Conservation (phyloP, 2,113 vertebrate species). For the Phalacrocorax carbo region DNA sequence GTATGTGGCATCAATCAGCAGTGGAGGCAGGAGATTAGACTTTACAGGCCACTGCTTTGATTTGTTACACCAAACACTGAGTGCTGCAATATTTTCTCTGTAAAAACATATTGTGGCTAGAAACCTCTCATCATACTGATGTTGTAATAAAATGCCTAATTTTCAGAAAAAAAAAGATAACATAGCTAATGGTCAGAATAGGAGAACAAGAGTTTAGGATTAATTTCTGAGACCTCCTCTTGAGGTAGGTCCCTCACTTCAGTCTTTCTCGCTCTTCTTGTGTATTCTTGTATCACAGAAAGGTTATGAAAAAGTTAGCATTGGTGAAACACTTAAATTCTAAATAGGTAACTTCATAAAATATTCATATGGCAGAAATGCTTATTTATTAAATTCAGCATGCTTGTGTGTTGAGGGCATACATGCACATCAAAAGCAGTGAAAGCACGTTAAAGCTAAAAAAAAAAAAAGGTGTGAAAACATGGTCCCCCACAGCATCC, state of each 20-base stretch:
- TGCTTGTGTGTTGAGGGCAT: background rate
- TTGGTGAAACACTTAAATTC: background rate
- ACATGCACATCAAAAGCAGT: background rate
- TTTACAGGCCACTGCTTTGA: background rate
- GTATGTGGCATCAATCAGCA: background rate
- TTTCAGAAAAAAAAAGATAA: background rate
- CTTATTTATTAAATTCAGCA: background rate
- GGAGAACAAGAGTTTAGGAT: background rate
- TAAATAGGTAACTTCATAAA: background rate
- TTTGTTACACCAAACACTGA: background rate
- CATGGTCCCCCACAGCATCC: no score
- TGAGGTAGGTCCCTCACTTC: background rate
- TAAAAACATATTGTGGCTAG: background rate
- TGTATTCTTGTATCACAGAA: background rate
- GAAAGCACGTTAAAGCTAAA: background rate
- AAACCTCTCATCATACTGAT: background rate
- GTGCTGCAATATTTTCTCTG: background rate
- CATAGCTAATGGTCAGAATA: background rate
- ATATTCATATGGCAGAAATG: background rate
- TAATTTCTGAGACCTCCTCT: background rate
- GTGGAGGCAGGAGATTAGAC: background rate
- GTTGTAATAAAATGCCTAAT: background rate
- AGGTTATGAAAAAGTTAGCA: background rate
- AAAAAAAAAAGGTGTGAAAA: background rate
- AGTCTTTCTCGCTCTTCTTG: background rate